phyloP scores from a whole-genome alignment of 2,888 invertebrate species.

The Lypha dubia region DNA sequence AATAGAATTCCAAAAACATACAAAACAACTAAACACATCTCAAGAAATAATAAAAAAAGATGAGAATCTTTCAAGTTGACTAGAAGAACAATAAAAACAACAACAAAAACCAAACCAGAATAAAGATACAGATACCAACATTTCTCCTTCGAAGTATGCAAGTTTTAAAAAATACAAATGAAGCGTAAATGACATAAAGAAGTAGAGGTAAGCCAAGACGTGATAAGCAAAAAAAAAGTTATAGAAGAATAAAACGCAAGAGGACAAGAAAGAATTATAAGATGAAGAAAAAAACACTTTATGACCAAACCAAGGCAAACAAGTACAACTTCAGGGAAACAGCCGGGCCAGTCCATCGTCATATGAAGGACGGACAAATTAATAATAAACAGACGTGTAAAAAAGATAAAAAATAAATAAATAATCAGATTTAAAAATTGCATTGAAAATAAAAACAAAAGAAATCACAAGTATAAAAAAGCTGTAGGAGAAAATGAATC shows the following conservation, averaged over 20 bases:
- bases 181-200: slow-evolving; percentile 70
- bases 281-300: slow-evolving; percentile 48
- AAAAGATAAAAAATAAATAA: slow-evolving; percentile 31
- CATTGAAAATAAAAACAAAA: slow-evolving; percentile 51
- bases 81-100: slow-evolving; percentile 1
- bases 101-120: slow-evolving; percentile 6
- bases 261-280: slow-evolving; percentile 35
- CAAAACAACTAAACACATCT: slow-evolving; percentile 10
- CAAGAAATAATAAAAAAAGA: slow-evolving; percentile 31
- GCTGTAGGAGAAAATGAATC: slow-evolving; percentile 43
- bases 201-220: slow-evolving; percentile 58
- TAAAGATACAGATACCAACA: slow-evolving; percentile 38
- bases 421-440: slow-evolving; percentile 46
- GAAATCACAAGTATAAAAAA: slow-evolving; percentile 40
- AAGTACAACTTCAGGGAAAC: slow-evolving; percentile 73
- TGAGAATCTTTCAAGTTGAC: slow-evolving; percentile 34
- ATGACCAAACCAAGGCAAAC: slow-evolving; percentile 75
- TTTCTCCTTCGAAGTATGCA: slow-evolving; percentile 20
- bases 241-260: slow-evolving; percentile 26
- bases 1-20: slow-evolving; percentile 5
- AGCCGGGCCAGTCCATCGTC: slow-evolving; percentile 41
- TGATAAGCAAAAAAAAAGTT: slow-evolving; percentile 10
- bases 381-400: slow-evolving; percentile 47
- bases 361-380: slow-evolving; percentile 48
- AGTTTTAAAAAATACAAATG: slow-evolving; percentile 55